These are phyloP conservation scores for Tetragonisca angustula DNA, from an alignment of 2,888 invertebrate species.

Conservation along the genomic window DNA sequence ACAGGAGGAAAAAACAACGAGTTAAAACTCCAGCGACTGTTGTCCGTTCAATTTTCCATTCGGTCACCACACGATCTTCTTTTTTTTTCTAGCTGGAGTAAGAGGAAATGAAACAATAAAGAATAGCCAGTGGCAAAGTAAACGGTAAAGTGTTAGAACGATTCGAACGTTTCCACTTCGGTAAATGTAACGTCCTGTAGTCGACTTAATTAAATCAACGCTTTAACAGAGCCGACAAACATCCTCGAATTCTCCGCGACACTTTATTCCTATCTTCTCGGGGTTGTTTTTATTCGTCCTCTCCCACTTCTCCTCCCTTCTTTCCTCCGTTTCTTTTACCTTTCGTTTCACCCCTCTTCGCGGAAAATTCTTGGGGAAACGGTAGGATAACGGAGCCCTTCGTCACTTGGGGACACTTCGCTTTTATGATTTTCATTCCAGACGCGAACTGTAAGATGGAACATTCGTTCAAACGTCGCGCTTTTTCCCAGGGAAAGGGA, in stretches of 20 bases:
- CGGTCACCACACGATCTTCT: background rate
- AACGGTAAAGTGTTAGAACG: constrained; percentile 4
- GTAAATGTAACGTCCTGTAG: constrained; percentile 45
- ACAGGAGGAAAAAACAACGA: background rate
- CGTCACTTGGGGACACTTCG: constrained; percentile 3
- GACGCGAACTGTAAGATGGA: background rate
- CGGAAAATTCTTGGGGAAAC: background rate
- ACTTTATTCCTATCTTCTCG: constrained; percentile 18
- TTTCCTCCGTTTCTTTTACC: background rate
- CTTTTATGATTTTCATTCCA: constrained; percentile 25
- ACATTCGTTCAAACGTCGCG: constrained; percentile 11
- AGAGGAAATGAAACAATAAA: background rate
- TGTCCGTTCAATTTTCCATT: background rate
- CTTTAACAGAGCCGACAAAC: constrained; percentile 14
- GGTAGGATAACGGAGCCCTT: background rate
- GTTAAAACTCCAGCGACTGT: background rate
- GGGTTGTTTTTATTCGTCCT: constrained; percentile 13
- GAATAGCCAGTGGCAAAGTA: background rate
- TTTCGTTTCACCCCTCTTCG: background rate
- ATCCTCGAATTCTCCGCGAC: constrained; percentile 1
- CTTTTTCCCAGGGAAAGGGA: background rate
- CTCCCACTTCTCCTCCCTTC: too few species aligned
- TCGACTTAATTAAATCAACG: constrained; percentile 69
- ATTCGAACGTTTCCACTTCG: background rate
- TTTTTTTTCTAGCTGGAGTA: background rate